Conservation (phyloP, 2,797 vertebrate species). For the Austrolebias charrua region DNA sequence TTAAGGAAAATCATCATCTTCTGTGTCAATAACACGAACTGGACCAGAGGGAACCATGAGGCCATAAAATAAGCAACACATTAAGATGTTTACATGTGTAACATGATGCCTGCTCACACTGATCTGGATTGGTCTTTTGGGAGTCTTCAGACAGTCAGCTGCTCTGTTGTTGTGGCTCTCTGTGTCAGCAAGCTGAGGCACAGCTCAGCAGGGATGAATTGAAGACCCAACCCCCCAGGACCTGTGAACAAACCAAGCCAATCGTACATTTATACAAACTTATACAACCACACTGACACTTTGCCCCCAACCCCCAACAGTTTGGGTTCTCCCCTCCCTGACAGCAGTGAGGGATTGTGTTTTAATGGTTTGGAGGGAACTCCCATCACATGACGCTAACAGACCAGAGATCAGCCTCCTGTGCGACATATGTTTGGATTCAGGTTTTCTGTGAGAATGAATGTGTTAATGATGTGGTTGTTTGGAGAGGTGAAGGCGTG, state of each 20-base stretch:
- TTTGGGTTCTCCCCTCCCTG: slow-evolving; percentile 7
- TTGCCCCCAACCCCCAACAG: not conserved
- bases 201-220: slow-evolving; percentile 29
- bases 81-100: not conserved
- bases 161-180: slow-evolving; percentile 21
- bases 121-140: slow-evolving; percentile 14
- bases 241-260: slow-evolving; percentile 23
- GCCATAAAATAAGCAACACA: not conserved
- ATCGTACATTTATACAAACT: not conserved
- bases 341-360: slow-evolving; percentile 48
- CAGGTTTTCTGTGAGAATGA: not conserved
- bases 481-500: slow-evolving; percentile 27
- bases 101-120: slow-evolving; percentile 5
- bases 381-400: not conserved
- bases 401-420: slow-evolving; percentile 1
- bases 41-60: not conserved
- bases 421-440: slow-evolving; percentile 31
- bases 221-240: slow-evolving; percentile 28
- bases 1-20: not conserved
- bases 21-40: not conserved
- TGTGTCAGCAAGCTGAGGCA: slow-evolving; percentile 14
- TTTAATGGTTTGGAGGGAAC: slow-evolving; percentile 22
- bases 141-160: slow-evolving; percentile 9
- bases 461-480: not conserved
- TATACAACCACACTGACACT: not conserved